These are phyloP conservation scores for Steromphala cineraria DNA, from an alignment of 2,888 invertebrate genomes.

Conservation along the genomic window DNA sequence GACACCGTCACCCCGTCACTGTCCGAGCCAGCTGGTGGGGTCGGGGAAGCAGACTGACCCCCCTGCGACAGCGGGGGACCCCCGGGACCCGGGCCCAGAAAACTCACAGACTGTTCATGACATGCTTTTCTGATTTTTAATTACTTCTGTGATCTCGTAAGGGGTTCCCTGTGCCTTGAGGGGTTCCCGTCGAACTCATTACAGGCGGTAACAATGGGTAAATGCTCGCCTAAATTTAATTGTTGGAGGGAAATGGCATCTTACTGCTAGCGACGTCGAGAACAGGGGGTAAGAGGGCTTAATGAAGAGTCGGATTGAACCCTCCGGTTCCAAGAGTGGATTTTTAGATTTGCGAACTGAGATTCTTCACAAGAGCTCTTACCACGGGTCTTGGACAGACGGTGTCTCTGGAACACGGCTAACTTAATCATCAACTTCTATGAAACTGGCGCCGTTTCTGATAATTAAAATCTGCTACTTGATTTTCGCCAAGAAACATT, in stretches of 20 bases:
- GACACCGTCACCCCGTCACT: not conserved
- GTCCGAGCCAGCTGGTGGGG: not conserved
- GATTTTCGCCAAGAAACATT: not conserved
- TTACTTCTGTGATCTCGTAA: constrained; percentile 3
- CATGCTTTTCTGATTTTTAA: constrained; percentile 19
- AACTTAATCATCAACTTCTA: constrained; percentile 5
- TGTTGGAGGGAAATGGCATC: constrained; percentile 22
- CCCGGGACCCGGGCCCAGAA: not conserved
- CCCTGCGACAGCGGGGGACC: not conserved
- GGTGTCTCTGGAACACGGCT: not conserved
- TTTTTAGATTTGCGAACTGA: not conserved
- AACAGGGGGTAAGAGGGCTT: not conserved
- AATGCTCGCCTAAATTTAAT: constrained; percentile 32
- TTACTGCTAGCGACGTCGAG: not conserved
- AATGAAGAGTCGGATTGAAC: constrained; percentile 4
- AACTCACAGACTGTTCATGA: constrained; percentile 15
- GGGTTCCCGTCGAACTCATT: constrained; percentile 22
- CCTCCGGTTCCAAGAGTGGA: not conserved
- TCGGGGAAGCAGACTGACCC: not conserved
- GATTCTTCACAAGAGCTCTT: not conserved
- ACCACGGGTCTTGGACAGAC: not conserved
- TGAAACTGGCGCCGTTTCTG: not conserved
- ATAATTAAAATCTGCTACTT: constrained; percentile 4
- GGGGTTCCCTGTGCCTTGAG: not conserved
- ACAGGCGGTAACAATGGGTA: constrained; percentile 14